Conservation (phyloP, 2,888 invertebrate species). For the Sarcophaga caerulescens region DNA sequence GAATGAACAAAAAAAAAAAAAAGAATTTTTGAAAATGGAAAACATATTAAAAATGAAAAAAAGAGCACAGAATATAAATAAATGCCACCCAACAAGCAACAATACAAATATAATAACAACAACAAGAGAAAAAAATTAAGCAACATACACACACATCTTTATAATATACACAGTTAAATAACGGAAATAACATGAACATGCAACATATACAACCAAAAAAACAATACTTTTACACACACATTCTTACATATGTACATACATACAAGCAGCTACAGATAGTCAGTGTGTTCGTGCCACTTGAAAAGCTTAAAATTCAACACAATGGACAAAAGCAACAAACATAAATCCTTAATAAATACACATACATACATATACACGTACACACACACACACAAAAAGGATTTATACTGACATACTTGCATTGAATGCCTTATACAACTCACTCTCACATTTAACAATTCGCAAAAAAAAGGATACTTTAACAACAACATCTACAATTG, state of each 20-base stretch:
- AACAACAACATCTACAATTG: slow-evolving; percentile 12
- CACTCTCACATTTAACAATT: slow-evolving; percentile 34
- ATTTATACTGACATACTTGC: slow-evolving; percentile 34
- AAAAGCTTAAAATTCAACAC: slow-evolving; percentile 64
- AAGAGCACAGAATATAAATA: slow-evolving; percentile 68
- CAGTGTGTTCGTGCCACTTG: slow-evolving; percentile 13
- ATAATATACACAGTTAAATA: background rate
- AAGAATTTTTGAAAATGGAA: slow-evolving; percentile 37
- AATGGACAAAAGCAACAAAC: slow-evolving; percentile 61
- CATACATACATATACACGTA: slow-evolving; percentile 57
- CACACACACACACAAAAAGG: slow-evolving; percentile 71
- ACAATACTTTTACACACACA: background rate
- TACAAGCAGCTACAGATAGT: slow-evolving; percentile 29
- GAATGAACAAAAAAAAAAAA: slow-evolving; percentile 72
- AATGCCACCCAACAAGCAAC: slow-evolving; percentile 65
- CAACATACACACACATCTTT: background rate
- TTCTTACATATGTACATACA: background rate
- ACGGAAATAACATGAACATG: slow-evolving; percentile 43
- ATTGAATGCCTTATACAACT: slow-evolving; percentile 32
- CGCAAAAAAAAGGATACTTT: slow-evolving; percentile 58
- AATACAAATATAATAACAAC: background rate
- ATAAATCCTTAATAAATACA: slow-evolving; percentile 68
- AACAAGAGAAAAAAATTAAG: slow-evolving; percentile 51
- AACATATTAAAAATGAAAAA: slow-evolving; percentile 6
- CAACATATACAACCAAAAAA: slow-evolving; percentile 24